Evolutionary conservation across 2,797 vertebrate species (phyloP), one percentile per base, ranked within the genome.

Genomic region (Carcharodon carcharias): DNA sequence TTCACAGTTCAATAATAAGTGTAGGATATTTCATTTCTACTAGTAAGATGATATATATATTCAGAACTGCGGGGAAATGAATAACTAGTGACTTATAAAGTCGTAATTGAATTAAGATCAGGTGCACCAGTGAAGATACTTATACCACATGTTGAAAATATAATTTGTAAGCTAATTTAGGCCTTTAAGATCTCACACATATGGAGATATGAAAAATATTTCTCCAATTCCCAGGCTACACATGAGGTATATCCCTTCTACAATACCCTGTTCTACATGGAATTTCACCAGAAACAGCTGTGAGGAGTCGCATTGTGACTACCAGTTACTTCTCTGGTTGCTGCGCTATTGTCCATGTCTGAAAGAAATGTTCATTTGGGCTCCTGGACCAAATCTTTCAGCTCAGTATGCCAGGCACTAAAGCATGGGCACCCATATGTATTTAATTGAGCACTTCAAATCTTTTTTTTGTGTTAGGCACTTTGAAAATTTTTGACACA

Each of bases 161-260:
- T 71, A 69, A 71, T 54, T 16, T 95, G 93, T 50, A 95, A 71
- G 67, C n/a, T 71, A 69, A 95, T 69, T 69, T 95, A 67, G n/a
- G 50, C 26, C 23, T 69, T 69, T 95, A 95, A 26, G 63, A 95
- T 12, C 23, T 45, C 65, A 71, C 40, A 69, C 23, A 5, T 67
- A 26, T 1, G 18, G n/a, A 71, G n/a, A 67, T 61, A 45, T 93
- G 91, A 93, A 93, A 93, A 67, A 93, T 65, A 93, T 65, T 67
- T 93, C 61, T 26, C 26, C n/a, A 26, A 95, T 95, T 95, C 40
- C 63, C 63, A 95, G 21, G 40, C 9, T 67, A 26, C 9, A 50
- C 63, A 94, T 69, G 18, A 67, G 23, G 67, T 50, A 69, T 45
- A 93, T 65, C 35, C 18, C 5, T 65, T 50, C 93, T 14, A 28